Conservation (phyloP, 2,797 vertebrate species). For the Fistularia commersonii region DNA sequence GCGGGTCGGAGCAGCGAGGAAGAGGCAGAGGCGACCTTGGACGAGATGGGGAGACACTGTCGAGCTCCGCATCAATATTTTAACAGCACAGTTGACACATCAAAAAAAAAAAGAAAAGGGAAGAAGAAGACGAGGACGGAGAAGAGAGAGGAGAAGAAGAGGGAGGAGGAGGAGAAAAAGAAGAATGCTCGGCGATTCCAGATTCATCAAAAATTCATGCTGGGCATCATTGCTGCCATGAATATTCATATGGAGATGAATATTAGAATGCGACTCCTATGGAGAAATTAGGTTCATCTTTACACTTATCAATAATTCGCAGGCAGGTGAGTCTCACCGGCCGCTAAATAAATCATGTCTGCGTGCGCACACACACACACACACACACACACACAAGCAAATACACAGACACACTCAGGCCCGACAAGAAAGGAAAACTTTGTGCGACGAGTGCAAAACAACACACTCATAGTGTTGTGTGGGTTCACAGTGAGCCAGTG, state of each 20-base stretch:
- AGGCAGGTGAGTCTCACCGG: conserved; percentile 59
- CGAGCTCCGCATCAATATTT: conserved; percentile 68
- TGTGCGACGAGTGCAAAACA: conserved; percentile 65
- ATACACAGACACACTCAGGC: too few relatives aligned
- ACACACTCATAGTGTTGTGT: too few relatives aligned
- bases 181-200: conserved; percentile 51
- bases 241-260: conserved; percentile 73
- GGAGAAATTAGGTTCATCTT: conserved; percentile 72
- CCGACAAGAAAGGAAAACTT: conserved; percentile 52
- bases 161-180: conserved; percentile 16
- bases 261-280: conserved; percentile 67
- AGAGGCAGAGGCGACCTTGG: conserved; percentile 52
- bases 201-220: conserved; percentile 67
- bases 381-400: too few relatives aligned
- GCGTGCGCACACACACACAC: conserved; percentile 18
- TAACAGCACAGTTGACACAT: conserved; percentile 62
- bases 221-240: conserved; percentile 60
- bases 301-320: conserved; percentile 72
- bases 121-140: conserved; percentile 26
- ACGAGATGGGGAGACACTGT: conserved; percentile 42
- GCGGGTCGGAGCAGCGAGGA: conserved; percentile 16
- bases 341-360: conserved; percentile 56
- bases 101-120: conserved; percentile 39
- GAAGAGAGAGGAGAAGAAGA: conserved; percentile 7
- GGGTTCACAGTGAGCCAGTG: too few relatives aligned